Evolutionary conservation across 2,113 vertebrate species (phyloP).

Genomic region (Phyllopteryx taeniolatus): DNA sequence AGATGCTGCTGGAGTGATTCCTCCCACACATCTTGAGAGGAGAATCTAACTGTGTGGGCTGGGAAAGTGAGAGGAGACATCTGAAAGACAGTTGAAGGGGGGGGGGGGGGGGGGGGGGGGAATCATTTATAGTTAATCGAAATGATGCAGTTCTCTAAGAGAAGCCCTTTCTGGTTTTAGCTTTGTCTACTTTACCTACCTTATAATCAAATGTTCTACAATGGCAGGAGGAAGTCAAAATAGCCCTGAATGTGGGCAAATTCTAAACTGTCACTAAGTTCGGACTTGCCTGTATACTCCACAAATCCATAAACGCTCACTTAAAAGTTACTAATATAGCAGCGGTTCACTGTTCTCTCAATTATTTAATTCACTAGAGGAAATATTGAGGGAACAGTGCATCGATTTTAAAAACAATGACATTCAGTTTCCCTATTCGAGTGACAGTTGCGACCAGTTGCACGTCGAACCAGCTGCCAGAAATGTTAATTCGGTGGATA

Average conservation of each 20-base stretch:
- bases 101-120: not conserved
- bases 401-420: not conserved
- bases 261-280: not conserved
- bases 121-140: not conserved
- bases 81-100: not conserved
- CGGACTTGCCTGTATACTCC: too few species aligned
- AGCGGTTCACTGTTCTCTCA: too few species aligned
- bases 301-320: too few species aligned
- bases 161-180: not conserved
- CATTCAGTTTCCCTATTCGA: not conserved
- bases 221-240: not conserved
- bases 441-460: not conserved
- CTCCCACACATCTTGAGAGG: constrained; percentile 17
- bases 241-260: not conserved
- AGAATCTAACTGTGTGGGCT: constrained; percentile 2
- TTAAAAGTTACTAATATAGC: too few species aligned
- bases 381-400: too few species aligned
- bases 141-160: not conserved
- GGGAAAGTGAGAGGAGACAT: constrained; percentile 14
- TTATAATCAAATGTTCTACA: not conserved
- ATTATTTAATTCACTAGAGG: too few species aligned
- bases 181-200: too few species aligned
- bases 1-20: constrained; percentile 30
- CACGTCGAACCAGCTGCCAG: not conserved
- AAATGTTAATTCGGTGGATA: not conserved